These are phyloP conservation scores for Arvicanthis niloticus DNA, from an alignment of 2,113 vertebrate species.

Conservation along the genomic window DNA sequence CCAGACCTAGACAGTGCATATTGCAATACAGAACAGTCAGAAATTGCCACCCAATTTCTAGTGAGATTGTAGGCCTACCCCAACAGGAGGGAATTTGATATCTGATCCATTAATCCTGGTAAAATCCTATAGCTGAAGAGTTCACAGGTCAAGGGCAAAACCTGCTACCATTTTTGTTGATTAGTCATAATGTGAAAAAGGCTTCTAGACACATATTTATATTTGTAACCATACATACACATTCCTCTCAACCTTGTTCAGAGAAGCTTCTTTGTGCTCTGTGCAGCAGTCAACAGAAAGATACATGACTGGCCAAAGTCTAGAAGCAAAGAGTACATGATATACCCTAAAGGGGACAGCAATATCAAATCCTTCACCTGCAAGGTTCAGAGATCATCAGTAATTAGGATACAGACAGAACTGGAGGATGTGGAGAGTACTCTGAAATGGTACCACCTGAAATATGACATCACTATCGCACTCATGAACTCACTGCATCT, in stretches of 20 bases:
- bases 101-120: not conserved
- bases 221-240: not conserved
- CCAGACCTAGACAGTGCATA: not conserved
- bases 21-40: not conserved
- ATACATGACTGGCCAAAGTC: not conserved
- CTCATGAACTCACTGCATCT: not conserved
- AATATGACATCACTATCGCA: not conserved
- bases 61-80: not conserved
- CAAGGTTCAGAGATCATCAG: not conserved
- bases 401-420: not conserved
- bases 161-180: not conserved
- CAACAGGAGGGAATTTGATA: not conserved
- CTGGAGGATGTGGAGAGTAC: too few species aligned
- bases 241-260: not conserved
- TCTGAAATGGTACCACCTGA: not conserved
- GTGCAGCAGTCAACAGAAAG: not conserved
- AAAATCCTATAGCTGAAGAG: not conserved
- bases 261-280: not conserved
- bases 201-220: not conserved
- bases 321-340: not conserved
- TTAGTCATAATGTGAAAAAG: not conserved
- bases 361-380: not conserved
- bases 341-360: not conserved
- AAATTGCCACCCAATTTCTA: not conserved
- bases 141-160: not conserved